phyloP scores from a whole-genome alignment of 2,113 vertebrate genomes.

The Sinosuthora webbiana region DNA sequence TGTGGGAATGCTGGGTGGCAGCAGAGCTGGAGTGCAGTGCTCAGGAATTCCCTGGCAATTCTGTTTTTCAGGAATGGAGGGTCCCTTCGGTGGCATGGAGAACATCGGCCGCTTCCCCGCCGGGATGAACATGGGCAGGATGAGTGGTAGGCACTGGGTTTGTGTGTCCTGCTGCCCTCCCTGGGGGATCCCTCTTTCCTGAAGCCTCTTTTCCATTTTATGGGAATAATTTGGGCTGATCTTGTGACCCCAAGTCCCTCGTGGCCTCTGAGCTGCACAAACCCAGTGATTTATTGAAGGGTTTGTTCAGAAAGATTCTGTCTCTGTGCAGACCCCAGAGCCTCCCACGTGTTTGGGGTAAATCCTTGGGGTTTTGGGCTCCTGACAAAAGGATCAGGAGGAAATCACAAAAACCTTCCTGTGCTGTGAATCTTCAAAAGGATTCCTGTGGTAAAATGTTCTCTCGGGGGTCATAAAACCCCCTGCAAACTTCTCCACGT shows the following conservation, averaged over 20 bases:
- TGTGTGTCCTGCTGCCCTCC: neutral
- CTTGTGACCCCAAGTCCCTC: neutral
- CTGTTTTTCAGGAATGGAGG: slow-evolving; percentile 86
- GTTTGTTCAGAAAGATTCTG: neutral
- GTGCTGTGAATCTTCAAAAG: neutral
- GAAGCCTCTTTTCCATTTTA: neutral
- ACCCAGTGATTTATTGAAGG: neutral
- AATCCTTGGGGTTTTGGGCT: neutral
- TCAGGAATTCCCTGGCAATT: neutral
- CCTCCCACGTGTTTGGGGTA: neutral
- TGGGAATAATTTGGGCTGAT: neutral
- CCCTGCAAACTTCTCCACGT: neutral
- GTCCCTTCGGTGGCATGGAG: slow-evolving; percentile 85
- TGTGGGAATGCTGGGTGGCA: neutral
- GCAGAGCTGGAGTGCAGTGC: neutral
- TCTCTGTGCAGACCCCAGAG: neutral
- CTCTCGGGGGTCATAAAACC: neutral
- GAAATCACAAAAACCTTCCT: neutral
- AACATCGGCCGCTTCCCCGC: slow-evolving; percentile 90
- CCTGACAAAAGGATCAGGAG: neutral
- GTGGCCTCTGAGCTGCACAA: neutral
- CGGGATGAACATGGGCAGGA: slow-evolving; percentile 89
- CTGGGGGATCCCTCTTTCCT: neutral
- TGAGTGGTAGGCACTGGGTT: slow-evolving; percentile 77
- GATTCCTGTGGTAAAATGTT: neutral